Conservation (phyloP, 2,888 invertebrate genomes). For the Lasioglossum calceatum region DNA sequence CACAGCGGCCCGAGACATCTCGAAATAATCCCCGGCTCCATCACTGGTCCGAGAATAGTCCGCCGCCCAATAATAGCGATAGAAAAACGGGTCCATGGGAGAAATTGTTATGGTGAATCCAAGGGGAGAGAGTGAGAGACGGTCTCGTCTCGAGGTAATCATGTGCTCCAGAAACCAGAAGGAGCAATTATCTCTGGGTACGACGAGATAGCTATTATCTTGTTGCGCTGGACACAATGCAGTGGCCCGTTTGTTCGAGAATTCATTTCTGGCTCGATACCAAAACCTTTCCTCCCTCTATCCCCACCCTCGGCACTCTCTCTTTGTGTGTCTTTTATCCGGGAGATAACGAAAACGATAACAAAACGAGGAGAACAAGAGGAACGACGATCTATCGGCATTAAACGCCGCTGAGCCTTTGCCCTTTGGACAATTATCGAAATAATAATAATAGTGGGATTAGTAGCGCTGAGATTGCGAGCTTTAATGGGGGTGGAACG, state of each 20-base stretch:
- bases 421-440: background rate
- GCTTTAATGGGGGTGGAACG: background rate
- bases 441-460: background rate
- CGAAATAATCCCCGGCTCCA: conserved; percentile 37
- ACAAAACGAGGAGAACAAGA: conserved; percentile 13
- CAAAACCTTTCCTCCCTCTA: conserved; percentile 15
- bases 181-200: conserved; percentile 41
- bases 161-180: conserved; percentile 53
- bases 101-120: conserved; percentile 11
- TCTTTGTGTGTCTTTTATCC: background rate
- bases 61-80: conserved; percentile 40
- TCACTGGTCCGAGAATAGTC: conserved; percentile 24
- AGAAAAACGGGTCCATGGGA: conserved; percentile 11
- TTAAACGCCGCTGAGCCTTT: background rate
- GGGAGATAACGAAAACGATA: conserved; percentile 35
- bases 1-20: conserved; percentile 8
- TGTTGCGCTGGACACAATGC: conserved; percentile 50
- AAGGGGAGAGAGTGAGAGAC: background rate
- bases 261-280: conserved; percentile 49
- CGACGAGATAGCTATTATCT: conserved; percentile 58
- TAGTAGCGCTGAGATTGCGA: background rate
- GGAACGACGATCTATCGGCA: conserved; percentile 10
- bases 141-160: conserved; percentile 23
- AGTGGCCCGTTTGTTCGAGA: conserved; percentile 37
- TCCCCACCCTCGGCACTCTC: background rate